A percentile compares a stretch with the other conserved stretches of the same genome.
These are phyloP conservation scores for Drymonia ruficornis DNA, from an alignment of 2,888 invertebrate species.

Conservation along the genomic window DNA sequence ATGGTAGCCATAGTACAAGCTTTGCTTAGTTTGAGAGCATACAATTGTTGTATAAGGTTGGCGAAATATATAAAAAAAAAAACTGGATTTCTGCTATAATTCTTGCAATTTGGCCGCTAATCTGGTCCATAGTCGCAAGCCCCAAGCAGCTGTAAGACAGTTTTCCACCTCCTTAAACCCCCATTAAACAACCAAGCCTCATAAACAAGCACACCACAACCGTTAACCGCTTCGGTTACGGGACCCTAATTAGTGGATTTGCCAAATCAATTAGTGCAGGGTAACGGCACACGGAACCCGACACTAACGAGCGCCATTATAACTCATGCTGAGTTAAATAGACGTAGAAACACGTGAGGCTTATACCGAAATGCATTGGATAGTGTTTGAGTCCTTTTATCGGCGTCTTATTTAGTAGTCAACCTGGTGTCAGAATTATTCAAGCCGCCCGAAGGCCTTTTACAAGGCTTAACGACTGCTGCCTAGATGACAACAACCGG, in stretches of 20 bases:
- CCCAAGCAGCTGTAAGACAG: conserved; percentile 1
- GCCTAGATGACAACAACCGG: too few species aligned
- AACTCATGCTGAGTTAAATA: not conserved
- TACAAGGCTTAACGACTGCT: too few species aligned
- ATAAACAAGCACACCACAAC: conserved; percentile 1
- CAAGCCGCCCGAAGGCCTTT: too few species aligned
- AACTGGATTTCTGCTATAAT: not conserved
- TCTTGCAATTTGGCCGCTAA: not conserved
- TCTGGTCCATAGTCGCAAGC: not conserved
- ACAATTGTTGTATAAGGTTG: too few species aligned
- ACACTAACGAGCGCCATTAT: conserved; percentile 1
- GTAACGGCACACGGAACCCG: conserved; percentile 4
- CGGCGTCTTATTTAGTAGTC: too few species aligned
- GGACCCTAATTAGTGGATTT: conserved; percentile 16
- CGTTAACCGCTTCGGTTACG: not conserved
- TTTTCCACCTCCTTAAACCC: conserved; percentile 1
- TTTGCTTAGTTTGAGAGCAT: too few species aligned
- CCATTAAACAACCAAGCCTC: not conserved
- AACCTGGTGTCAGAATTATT: too few species aligned
- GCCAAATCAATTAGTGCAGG: conserved; percentile 4
- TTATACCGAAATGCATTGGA: not conserved
- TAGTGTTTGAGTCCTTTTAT: not conserved
- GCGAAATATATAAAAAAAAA: too few species aligned
- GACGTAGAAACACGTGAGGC: not conserved
- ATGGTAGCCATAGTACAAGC: too few species aligned